Base-by-base conservation (phyloP, 1,140 invertebrate species). In the Hyles euphorbiae region DNA sequence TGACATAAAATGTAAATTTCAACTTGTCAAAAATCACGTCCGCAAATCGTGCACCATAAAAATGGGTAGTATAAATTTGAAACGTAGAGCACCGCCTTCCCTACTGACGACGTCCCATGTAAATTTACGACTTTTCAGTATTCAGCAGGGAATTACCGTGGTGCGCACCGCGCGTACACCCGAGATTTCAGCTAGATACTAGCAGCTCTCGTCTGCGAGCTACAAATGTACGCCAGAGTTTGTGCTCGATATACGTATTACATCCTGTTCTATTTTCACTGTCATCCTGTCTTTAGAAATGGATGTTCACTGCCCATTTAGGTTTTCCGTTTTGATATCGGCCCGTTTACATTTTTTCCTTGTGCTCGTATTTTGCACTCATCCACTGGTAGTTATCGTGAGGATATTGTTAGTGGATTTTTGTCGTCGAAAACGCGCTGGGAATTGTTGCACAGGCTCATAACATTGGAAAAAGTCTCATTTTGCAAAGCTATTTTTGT, bases 61-160 rank as follows among this genome's bases (percentile, higher is more conserved):
- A 83, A 77, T 72, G 68, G 70, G 72, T 66, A 67, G 62, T 76
- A 68, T 81, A 81, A 76, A 82, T 79, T 75, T 70, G 66, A 70
- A 70, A 75, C 68, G 68, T 63, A 70, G 72, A 73, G 66, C 65
- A 68, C 63, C 61, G 66, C 70, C 65, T 78, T 74, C 58, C 67
- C 61, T 53, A 63, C 74, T 73, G 76, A 76, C 72, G 71, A 59
- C 61, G 67, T 63, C 56, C 67, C 74, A 70, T 75, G 77, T 75
- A 78, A 77, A 83, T 82, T 83, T 83, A 82, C 74, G 76, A 83
- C 70, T 81, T 74, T 80, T 78, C 77, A 76, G 80, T 78, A 78
- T 81, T 76, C 78, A 74, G 67, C 73, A 48, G 80, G 77, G 78
- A 80, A 81, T 83, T 78, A 83, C 74, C 68, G 63, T 8, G 36